A percentile compares a stretch with the other conserved stretches of the same genome.
Conservation (phyloP, 2,113 vertebrate species). For the Caloenas nicobarica region DNA sequence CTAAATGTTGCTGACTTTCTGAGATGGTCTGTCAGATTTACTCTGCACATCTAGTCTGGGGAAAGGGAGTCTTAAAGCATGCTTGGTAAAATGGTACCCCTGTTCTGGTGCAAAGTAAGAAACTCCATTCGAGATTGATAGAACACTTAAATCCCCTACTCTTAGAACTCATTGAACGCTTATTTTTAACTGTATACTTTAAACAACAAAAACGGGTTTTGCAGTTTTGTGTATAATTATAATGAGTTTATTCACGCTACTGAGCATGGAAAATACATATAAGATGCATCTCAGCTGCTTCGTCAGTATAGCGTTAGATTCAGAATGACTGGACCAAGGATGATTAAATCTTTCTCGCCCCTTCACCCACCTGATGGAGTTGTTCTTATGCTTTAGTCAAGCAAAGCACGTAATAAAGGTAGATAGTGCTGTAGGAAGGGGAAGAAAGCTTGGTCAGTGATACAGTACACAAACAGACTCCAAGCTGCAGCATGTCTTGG, state of each 20-base stretch:
- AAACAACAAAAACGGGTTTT: slow-evolving; percentile 25
- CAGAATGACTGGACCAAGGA: slow-evolving; percentile 36
- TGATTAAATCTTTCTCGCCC: not conserved
- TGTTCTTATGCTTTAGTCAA: not conserved
- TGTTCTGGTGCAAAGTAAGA: not conserved
- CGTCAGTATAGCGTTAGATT: slow-evolving; percentile 31
- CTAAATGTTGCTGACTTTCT: not conserved
- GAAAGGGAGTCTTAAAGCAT: not conserved
- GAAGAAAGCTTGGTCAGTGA: not conserved
- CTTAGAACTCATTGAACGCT: not conserved
- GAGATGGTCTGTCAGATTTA: not conserved
- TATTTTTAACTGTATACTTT: not conserved
- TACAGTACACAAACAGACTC: not conserved
- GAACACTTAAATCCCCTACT: slow-evolving; percentile 26
- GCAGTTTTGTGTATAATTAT: slow-evolving; percentile 9
- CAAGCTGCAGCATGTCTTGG: not conserved
- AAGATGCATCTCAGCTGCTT: not conserved
- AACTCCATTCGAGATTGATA: not conserved
- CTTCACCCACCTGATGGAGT: slow-evolving; percentile 8
- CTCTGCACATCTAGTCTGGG: rapidly evolving
- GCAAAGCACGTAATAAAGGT: not conserved
- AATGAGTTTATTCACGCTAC: slow-evolving; percentile 15
- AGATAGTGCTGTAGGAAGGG: not conserved
- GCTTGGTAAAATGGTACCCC: not conserved
- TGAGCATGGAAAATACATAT: not conserved